These are phyloP conservation scores for Vulpes lagopus DNA, from an alignment of 2,113 vertebrate species.

Conservation along the genomic window DNA sequence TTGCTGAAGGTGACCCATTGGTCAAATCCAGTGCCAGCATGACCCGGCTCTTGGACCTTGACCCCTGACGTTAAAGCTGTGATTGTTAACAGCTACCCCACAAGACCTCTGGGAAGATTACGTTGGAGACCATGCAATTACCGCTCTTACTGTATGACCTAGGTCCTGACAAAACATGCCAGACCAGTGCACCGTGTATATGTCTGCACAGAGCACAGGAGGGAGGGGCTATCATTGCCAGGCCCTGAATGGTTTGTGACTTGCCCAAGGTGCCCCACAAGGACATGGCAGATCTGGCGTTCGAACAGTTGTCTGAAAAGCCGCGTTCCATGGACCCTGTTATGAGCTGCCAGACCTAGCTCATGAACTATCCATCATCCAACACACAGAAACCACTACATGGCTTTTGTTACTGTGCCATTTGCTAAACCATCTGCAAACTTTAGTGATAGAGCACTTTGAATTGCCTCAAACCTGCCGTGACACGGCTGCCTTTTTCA, in stretches of 20 bases:
- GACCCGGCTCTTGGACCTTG: not conserved
- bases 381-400: not conserved
- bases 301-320: not conserved
- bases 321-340: not conserved
- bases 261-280: too few species aligned
- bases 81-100: accelerated
- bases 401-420: not conserved
- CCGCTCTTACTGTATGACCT: accelerated
- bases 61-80: not conserved
- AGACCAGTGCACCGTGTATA: accelerated
- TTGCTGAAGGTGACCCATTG: not conserved
- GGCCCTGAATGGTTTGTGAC: too few species aligned
- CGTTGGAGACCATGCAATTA: accelerated
- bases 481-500: not conserved
- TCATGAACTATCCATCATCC: not conserved
- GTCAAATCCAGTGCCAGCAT: not conserved
- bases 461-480: not conserved
- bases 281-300: not conserved
- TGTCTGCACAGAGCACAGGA: too few species aligned
- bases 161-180: not conserved
- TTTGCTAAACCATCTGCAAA: not conserved
- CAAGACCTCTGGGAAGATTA: accelerated
- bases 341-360: not conserved
- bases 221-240: accelerated
- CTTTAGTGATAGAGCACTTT: not conserved